Conservation (phyloP, 2,113 vertebrate genomes). For the Dipodomys ordii region DNA sequence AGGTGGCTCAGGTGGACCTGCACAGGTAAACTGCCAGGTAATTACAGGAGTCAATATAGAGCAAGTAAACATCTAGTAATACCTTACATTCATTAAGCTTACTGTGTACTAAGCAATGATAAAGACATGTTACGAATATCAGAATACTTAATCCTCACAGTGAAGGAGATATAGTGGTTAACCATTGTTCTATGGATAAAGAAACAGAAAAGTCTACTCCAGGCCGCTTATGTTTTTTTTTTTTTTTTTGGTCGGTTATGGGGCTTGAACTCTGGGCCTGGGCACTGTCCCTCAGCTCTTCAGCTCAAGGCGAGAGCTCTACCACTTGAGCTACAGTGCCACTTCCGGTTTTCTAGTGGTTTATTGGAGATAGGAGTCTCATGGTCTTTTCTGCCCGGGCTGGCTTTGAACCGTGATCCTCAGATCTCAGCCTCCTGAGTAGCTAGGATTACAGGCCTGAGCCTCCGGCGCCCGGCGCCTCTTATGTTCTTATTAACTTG, state of each 20-base stretch:
- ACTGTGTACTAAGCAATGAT: background rate
- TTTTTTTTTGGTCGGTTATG: no score
- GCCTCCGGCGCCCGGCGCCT: no score
- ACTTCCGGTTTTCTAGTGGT: no score
- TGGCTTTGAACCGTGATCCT: no score
- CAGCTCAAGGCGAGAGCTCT: no score
- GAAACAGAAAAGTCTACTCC: background rate
- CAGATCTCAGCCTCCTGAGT: no score
- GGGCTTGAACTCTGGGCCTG: no score
- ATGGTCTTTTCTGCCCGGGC: no score
- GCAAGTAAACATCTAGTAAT: background rate
- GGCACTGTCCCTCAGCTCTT: no score
- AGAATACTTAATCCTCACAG: background rate
- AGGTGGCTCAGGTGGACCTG: rapidly evolving
- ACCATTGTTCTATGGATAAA: background rate
- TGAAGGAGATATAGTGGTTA: background rate
- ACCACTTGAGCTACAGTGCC: no score
- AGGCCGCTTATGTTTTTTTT: background rate
- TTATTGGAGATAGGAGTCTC: no score
- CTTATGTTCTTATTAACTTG: background rate
- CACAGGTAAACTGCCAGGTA: background rate
- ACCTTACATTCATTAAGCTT: background rate
- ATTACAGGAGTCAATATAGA: background rate
- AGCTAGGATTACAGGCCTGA: no score
- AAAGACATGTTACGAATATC: background rate